Evolutionary conservation across 2,797 vertebrate species (phyloP), one percentile per base, ranked within the genome.

Genomic region (Triplophysa yarkandensis): DNA sequence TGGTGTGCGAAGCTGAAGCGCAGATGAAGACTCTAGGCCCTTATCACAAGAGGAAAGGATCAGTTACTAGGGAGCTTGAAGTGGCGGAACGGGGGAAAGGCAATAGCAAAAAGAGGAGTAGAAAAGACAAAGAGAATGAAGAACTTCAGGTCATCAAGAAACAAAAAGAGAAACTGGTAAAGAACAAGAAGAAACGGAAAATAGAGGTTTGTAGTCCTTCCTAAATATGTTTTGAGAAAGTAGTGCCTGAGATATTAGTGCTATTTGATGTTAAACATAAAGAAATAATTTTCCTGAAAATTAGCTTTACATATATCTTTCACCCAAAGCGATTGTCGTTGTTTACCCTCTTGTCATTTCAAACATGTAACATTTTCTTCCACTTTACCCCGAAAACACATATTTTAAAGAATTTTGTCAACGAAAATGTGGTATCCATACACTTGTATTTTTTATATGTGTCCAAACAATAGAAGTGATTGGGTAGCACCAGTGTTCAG

Each of bases 101-200:
- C 6, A 90, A 88, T 76, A 90, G 81, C 75, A 91, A 89, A 81
- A 92, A 92, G 85, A 89, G 86, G 80, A 90, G 86, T 70, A 87
- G 88, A 19, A 92, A 90, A 84, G 90, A 93, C 69, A 92, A 92
- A 75, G 90, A 92, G 69, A 91, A 92, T 43, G 68, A 89, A 6
- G 89, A 92, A 52, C 62, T 87, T n/a, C 84, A 82, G 46, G 80
- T 73, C 23, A 63, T 78, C 0, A 89, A 91, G 54, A 91, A 89
- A 32, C 87, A 83, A 71, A 91, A 92, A 77, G 89, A 92, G 48
- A 86, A 80, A 14, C 86, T 81, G 0, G 68, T 83, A 67, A 92
- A 87, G 84, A 93, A 91, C 43, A 87, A 87, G 82, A 89, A 71
- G 84, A 92, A 91, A 74, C 83, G 83, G 81, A 92, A 92, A 76